phyloP scores from a whole-genome alignment of 2,888 invertebrate species.

The Drosophila mettleri region DNA sequence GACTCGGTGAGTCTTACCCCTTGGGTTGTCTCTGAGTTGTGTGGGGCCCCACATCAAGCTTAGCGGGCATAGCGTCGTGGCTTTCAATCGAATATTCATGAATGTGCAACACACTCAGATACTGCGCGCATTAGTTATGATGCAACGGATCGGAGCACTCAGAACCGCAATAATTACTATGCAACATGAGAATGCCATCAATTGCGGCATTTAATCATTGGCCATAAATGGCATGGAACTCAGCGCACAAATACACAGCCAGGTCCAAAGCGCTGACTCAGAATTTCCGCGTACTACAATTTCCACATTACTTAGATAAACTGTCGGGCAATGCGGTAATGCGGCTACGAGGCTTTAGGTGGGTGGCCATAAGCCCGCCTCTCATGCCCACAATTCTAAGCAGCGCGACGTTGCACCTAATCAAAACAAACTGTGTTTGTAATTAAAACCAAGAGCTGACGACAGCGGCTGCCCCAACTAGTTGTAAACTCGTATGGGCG shows the following conservation, averaged over 20 bases:
- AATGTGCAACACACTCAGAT: constrained; percentile 45
- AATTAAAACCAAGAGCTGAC: constrained; percentile 61
- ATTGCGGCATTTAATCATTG: constrained; percentile 58
- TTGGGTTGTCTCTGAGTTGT: not conserved
- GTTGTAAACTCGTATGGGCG: not conserved
- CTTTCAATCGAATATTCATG: constrained; percentile 56
- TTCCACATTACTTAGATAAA: constrained; percentile 61
- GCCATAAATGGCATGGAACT: constrained; percentile 47
- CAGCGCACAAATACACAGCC: constrained; percentile 18
- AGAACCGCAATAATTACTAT: constrained; percentile 30
- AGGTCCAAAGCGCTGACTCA: constrained; percentile 49
- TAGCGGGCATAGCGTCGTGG: constrained; percentile 16
- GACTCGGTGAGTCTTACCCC: constrained; percentile 26
- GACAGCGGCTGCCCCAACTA: constrained; percentile 15
- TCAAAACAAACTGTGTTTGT: constrained; percentile 68
- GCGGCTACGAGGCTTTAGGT: constrained; percentile 32
- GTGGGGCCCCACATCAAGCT: constrained; percentile 11
- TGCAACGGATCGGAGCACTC: constrained; percentile 34
- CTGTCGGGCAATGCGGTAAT: constrained; percentile 30
- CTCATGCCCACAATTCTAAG: constrained; percentile 46
- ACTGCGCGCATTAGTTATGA: constrained; percentile 21
- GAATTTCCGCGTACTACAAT: constrained; percentile 43
- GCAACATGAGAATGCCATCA: constrained; percentile 67
- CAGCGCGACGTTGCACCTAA: constrained; percentile 52
- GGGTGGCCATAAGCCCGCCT: constrained; percentile 44